Evolutionary conservation across 1,140 invertebrate species (phyloP).

Genomic region (Sipha flava): DNA sequence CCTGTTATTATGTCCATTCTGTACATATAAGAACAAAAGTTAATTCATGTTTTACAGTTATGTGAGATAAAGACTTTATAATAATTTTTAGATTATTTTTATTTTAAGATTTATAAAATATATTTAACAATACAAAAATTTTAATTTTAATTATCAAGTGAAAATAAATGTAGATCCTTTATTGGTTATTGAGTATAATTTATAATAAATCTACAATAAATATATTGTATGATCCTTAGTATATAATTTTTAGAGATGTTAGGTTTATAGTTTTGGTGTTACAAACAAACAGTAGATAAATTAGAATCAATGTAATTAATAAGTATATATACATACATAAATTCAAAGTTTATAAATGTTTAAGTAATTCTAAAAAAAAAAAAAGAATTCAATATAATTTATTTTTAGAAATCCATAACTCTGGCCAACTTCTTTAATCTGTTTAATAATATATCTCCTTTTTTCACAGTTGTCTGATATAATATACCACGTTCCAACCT

Average conservation of each 20-base stretch:
- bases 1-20: no score
- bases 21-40: no score
- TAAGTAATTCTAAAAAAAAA: not conserved
- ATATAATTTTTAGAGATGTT: not conserved
- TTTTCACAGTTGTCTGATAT: conserved; percentile 96
- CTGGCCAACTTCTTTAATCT: conserved; percentile 96
- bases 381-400: not conserved
- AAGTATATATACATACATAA: not conserved
- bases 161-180: no score
- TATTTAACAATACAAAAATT: no score
- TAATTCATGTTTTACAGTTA: no score
- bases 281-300: not conserved
- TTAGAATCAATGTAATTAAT: not conserved
- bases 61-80: no score
- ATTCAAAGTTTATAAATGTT: not conserved
- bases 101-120: no score
- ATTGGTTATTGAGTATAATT: no score
- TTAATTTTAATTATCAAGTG: no score
- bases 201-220: no score
- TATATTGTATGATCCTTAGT: no score
- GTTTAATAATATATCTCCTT: conserved; percentile 95
- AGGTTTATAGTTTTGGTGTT: not conserved
- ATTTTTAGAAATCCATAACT: conserved; percentile 62
- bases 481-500: conserved; percentile 44
- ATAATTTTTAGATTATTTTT: no score